Evolutionary conservation across 1,140 invertebrate genomes (phyloP), one percentile per base, ranked within the genome.

Genomic region (Andrena cerasifolii): DNA sequence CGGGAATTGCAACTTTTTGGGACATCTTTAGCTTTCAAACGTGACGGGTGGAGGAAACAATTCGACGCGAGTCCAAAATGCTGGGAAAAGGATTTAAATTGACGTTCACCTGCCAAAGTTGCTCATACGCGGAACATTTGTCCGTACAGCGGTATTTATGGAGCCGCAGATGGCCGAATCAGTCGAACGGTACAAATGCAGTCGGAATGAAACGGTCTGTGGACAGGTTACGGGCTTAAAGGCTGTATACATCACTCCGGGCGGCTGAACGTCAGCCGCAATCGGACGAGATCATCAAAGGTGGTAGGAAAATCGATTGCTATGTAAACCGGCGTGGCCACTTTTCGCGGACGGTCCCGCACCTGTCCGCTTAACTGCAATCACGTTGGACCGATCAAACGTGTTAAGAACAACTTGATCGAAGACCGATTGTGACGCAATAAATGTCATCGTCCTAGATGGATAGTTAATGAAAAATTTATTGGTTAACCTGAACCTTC

Each of bases 241-340:
- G 36, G 28, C 53, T 45, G 40, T 5, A 18, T 67, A 67, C 72
- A 56, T 67, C 62, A 67, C 40, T 36, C 31, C 65, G 63, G 47
- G 45, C 67, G 79, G 47, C 28, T 61, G 66, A 67, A 72, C 59
- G 66, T 82, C 79, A 68, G 26, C n/a, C 24, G 62, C 53, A 70
- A 83, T 82, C 82, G 58, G 40, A 28, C 31, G 24, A 58, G 78
- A 74, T 75, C 53, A 75, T 82, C 70, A 67, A 66, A 68, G 51
- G 66, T 59, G 78, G 49, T 71, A 80, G 78, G 78, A 85, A 80
- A 85, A 84, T 80, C 81, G 78, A 85, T 84, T 68, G 83, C 45
- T 51, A 31, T 26, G 68, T 68, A 67, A 80, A 84, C 45, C 51
- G 66, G 72, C 68, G 49, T 65, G 61, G 61, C 40, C 47, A 70